phyloP scores from a whole-genome alignment of 2,797 vertebrate species.

The Acomys russatus region DNA sequence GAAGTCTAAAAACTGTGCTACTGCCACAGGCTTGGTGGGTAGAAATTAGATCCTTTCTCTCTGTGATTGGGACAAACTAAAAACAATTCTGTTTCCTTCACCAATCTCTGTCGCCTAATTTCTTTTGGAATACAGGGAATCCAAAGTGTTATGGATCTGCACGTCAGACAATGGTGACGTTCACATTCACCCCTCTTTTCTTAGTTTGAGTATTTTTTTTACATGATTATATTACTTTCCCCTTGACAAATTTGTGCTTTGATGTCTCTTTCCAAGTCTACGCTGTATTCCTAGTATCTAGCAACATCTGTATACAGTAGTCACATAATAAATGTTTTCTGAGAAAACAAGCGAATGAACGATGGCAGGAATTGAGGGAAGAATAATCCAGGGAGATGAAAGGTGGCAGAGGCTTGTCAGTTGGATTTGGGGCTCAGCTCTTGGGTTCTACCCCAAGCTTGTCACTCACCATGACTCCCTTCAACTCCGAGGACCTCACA shows the following conservation, averaged over 20 bases:
- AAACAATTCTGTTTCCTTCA: not conserved
- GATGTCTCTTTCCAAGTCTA: not conserved
- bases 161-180: not conserved
- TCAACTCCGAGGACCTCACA: not conserved
- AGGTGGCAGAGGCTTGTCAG: not conserved
- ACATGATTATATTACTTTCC: not conserved
- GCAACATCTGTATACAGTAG: not conserved
- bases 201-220: not conserved
- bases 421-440: not conserved
- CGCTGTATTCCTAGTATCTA: not conserved
- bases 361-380: not conserved
- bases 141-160: not conserved
- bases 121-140: not conserved
- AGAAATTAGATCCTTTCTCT: not conserved
- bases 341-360: not conserved
- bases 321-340: not conserved
- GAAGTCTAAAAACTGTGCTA: not conserved
- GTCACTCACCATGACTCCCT: constrained; percentile 19
- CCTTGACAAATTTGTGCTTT: not conserved
- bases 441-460: not conserved
- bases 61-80: not conserved
- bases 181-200: not conserved
- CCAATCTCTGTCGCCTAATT: not conserved
- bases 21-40: not conserved
- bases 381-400: not conserved